Conservation (phyloP, 2,113 vertebrate species). For the Tetrao urogallus region DNA sequence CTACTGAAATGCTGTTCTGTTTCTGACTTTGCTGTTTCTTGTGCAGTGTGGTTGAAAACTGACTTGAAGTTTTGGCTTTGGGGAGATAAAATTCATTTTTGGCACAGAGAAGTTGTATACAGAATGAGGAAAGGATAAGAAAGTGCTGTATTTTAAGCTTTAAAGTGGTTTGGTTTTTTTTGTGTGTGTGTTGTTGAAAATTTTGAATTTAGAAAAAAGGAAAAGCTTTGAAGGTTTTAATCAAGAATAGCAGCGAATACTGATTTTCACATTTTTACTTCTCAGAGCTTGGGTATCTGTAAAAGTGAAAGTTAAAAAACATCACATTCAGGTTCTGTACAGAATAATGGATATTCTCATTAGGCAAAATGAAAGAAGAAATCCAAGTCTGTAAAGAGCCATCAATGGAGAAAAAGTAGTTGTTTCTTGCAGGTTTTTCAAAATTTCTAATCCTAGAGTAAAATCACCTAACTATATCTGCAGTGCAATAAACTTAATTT, state of each 20-base stretch:
- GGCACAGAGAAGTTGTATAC: neutral
- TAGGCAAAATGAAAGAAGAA: neutral
- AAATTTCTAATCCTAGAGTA: neutral
- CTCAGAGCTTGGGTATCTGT: neutral
- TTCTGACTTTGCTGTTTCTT: slow-evolving; percentile 58
- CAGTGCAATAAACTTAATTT: neutral
- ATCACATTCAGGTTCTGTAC: neutral
- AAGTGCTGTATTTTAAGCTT: neutral
- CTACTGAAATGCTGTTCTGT: slow-evolving; percentile 71
- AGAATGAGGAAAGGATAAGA: neutral
- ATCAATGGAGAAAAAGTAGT: neutral
- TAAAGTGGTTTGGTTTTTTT: neutral
- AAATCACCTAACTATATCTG: neutral
- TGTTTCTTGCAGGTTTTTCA: neutral
- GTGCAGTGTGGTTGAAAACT: slow-evolving; percentile 48
- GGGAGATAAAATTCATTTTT: slow-evolving; percentile 31
- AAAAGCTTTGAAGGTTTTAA: neutral
- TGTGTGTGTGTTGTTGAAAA: neutral
- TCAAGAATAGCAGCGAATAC: neutral
- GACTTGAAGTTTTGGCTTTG: slow-evolving; percentile 31
- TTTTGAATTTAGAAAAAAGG: neutral
- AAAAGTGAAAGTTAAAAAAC: neutral
- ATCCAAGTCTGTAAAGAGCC: neutral
- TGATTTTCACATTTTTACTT: neutral
- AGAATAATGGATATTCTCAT: neutral